Evolutionary conservation across 1,140 invertebrate species (phyloP), one percentile per base, ranked within the genome.

Genomic region (Campoletis sonorensis): DNA sequence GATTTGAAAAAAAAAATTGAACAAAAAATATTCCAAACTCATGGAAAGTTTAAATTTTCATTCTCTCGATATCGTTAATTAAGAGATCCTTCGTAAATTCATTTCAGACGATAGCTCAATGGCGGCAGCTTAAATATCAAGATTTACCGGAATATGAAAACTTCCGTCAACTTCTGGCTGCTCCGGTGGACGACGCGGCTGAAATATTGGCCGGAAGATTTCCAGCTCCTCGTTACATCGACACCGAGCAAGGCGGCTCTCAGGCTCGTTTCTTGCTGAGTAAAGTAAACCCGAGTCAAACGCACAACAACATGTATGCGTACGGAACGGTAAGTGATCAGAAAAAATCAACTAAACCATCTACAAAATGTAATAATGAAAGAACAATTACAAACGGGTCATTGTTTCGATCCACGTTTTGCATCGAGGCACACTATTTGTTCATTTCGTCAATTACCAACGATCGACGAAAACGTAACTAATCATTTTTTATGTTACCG

Each of bases 251-350:
- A 87, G 98, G 98, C 54, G 98, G 98, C 13, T 99, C 98, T 27
- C 94, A 99, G 95, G 98, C 99, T 68, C 95, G 99, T 86, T 99
- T 99, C 93, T 94, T 99, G 78, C 92, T 99, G 23, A 99, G 98
- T 5, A 99, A 99, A 95, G 99, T 99, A 15, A 99, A 99, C 93
- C 99, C 99, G 30, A 99, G 98, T 84, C 97, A 99, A 89, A 99
- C 99, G n/a, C 99, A 99, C 92, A 99, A 99, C 93, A 99, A 99
- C 89, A 98, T 98, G 96, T 99, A 98, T 92, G 96, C 96, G 11
- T 98, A 97, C 91, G 97, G 96, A 89, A 95, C 96, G 91, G 97
- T 98, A 93, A 96, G 96, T 95, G 88, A 16, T 49, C 33, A 40
- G n/a, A 72, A 70, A 83, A 51, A 51, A 51, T 4, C 4, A 51